Base-by-base conservation (phyloP, 1,140 invertebrate species). In the Dryas iulia region DNA sequence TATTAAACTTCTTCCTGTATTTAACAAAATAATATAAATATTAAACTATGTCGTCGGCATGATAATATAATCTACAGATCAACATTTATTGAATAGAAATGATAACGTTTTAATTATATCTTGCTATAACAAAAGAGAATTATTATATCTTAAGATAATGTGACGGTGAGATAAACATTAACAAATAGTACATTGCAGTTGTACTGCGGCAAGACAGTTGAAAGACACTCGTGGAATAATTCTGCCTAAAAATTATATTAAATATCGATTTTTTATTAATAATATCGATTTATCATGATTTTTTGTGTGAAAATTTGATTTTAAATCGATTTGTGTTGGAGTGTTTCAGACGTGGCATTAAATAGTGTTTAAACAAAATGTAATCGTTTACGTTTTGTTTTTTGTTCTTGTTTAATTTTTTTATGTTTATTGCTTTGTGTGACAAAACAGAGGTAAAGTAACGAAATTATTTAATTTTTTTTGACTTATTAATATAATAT, bases 141-240 rank as follows among this genome's bases (percentile, higher is more conserved):
- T 23, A 18, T 31, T 59, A 12, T 59, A 61, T 61, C 59, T 33
- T 47, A 31, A 61, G 59, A 61, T 61, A 61, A 52, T 2, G 4
- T 47, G 39, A 47, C 39, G 39, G 18, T 18, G 39, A 21, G 39
- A 47, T 47, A 47, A 18, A 47, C 21, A n/a, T n/a, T n/a, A n/a
- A 47, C 14, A 47, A 47, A 21, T 47, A 47, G 18, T 23, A 33
- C 28, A 14, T 33, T 59, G 57, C 57, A 28, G 57, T 18, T 35
- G 12, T 52, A 61, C 24, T 61, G 59, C 59, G 59, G 24, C 24
- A 61, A 61, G 39, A 47, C 39, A 52, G 24, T 61, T 61, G 35
- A 7, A 11, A 1, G 8, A 10, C 21, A 26, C 12, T 25, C 6
- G 53, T 56, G 53, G 23, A 21, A 21, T 11, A 11, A 6, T 10